Base-by-base conservation (phyloP, 2,113 vertebrate genomes). In the Salvator merianae region DNA sequence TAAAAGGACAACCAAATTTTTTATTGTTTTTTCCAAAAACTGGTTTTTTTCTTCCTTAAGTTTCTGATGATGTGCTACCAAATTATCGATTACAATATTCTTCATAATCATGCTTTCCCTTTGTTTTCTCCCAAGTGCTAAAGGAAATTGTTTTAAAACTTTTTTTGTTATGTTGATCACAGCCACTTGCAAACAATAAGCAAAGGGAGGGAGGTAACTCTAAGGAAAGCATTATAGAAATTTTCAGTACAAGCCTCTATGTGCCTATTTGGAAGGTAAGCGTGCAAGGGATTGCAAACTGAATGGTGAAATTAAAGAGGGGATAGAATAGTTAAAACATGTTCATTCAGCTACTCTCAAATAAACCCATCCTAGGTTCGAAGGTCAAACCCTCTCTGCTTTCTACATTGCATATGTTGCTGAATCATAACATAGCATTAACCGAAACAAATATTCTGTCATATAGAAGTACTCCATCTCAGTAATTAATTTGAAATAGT, bases 331-430 rank as follows among this genome's bases (percentile, higher is more conserved):
- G 90, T 85, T 91, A 74, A 87, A 93, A 91, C 85, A 91, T 77
- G 89, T 93, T 94, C 90, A 93, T 93, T 94, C 91, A 90, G 87
- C 87, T 86, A 77, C 88, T 94, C 43, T 93, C 20, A 93, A 91
- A 90, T 94, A 94, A 53, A 92, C 94, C 91, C 93, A 93, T 92
- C 91, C 88, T 89, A 93, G 91, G 93, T 93, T 95, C 92, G 93
- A 89, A 93, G 94, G 94, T 95, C 94, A 94, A 59, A 90, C 84
- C 83, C 92, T 92, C 91, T 92, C 90, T 92, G 92, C 83, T 91
- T 91, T 92, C 92, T 92, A 84, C 86, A 87, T 82, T 78, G 81
- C 83, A 90, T 92, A 84, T 89, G 87, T 93, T 85, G 84, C 78
- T 36, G 82, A 38, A 79, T 8, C 65, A 55, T 28, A 83, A 18